Evolutionary conservation across 2,797 vertebrate species (phyloP).

Genomic region (Platalea minor): DNA sequence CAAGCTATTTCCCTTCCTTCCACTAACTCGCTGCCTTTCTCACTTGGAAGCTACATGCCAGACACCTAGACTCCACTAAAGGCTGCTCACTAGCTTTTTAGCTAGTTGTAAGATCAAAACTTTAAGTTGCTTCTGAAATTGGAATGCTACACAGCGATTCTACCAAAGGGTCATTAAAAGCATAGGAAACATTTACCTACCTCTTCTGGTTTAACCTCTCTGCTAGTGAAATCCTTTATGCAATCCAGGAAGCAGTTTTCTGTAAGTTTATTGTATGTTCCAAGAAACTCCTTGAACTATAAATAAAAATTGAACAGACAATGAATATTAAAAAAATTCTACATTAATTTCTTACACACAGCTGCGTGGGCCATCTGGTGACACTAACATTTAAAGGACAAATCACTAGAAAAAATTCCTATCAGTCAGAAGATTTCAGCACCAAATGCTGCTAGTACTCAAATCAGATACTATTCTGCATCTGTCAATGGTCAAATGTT

Average conservation of each 20-base stretch:
- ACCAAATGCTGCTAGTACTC: background rate
- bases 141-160: background rate
- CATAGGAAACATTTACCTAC: slow-evolving; percentile 66
- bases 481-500: background rate
- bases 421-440: background rate
- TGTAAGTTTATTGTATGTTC: slow-evolving; percentile 97
- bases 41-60: background rate
- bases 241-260: slow-evolving; percentile 98
- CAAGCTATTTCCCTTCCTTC: background rate
- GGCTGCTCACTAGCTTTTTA: background rate
- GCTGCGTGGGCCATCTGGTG: background rate
- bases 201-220: slow-evolving; percentile 94
- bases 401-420: background rate
- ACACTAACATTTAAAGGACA: background rate
- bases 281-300: slow-evolving; percentile 97
- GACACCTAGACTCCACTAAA: background rate
- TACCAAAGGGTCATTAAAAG: background rate
- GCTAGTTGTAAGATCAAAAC: background rate
- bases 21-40: background rate
- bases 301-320: slow-evolving; percentile 24
- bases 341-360: background rate
- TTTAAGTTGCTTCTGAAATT: background rate
- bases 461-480: background rate
- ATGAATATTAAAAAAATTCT: background rate
- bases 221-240: slow-evolving; percentile 93